These are phyloP conservation scores for Patella pellucida DNA, from an alignment of 2,888 invertebrate genomes.

Conservation along the genomic window DNA sequence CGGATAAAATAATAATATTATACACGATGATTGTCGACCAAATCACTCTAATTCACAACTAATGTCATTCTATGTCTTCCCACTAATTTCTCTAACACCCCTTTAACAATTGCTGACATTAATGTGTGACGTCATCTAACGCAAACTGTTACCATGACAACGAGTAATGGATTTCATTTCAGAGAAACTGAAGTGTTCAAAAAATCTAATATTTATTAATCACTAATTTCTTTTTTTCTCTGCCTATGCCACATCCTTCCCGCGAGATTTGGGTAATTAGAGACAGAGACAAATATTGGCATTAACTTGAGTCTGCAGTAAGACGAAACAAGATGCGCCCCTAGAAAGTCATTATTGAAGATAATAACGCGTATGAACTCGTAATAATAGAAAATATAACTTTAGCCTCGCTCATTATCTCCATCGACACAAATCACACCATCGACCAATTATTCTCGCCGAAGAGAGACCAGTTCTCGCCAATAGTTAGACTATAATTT, in stretches of 20 bases:
- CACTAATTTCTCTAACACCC: slow-evolving; percentile 11
- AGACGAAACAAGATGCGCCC: slow-evolving; percentile 10
- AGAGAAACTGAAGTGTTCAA: slow-evolving; percentile 10
- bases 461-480: neutral
- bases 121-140: slow-evolving; percentile 11
- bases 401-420: slow-evolving; percentile 31
- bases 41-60: slow-evolving; percentile 6
- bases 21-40: slow-evolving; percentile 10
- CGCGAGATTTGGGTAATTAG: slow-evolving; percentile 11
- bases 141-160: slow-evolving; percentile 9
- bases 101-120: slow-evolving; percentile 12
- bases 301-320: slow-evolving; percentile 10
- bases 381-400: slow-evolving; percentile 31
- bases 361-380: slow-evolving; percentile 30
- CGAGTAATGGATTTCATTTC: slow-evolving; percentile 9
- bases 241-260: slow-evolving; percentile 7
- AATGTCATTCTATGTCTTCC: slow-evolving; percentile 11
- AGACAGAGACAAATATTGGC: slow-evolving; percentile 12
- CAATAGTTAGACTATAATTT: slow-evolving; percentile 5
- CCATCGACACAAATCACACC: slow-evolving; percentile 33
- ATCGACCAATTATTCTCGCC: slow-evolving; percentile 30
- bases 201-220: slow-evolving; percentile 12
- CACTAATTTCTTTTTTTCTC: slow-evolving; percentile 8
- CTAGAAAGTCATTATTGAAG: slow-evolving; percentile 32
- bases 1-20: slow-evolving; percentile 8